phyloP scores from a whole-genome alignment of 2,888 invertebrate genomes.

The Belgica antarctica region DNA sequence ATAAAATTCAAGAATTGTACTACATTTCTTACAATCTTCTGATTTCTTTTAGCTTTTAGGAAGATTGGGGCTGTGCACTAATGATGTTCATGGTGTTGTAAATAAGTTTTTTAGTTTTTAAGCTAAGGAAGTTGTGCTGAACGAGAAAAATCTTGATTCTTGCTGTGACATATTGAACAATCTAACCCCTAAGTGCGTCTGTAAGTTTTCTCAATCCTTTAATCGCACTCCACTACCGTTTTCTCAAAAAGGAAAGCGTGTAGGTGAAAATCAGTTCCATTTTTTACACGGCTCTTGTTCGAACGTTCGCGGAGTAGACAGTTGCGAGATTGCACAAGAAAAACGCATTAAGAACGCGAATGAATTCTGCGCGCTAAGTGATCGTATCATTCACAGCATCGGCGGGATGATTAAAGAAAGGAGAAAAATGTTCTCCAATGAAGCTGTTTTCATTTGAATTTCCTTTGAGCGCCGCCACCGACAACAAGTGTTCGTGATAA shows the following conservation, averaged over 20 bases:
- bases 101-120: no score
- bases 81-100: no score
- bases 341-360: neutral
- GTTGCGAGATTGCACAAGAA: neutral
- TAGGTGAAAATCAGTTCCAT: constrained; percentile 32
- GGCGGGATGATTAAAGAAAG: no score
- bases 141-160: no score
- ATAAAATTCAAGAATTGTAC: constrained; percentile 2
- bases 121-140: no score
- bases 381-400: neutral
- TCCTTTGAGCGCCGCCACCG: neutral
- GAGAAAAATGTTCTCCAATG: neutral
- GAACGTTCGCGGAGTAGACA: neutral
- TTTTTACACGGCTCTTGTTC: neutral
- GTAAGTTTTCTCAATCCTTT: neutral
- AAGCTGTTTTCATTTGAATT: neutral
- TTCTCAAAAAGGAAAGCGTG: constrained; percentile 2
- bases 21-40: neutral
- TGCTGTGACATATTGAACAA: no score
- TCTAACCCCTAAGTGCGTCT: neutral
- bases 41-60: no score
- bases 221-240: neutral
- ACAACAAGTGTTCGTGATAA: constrained; percentile 8
- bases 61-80: no score
- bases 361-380: constrained; percentile 2